phyloP scores from a whole-genome alignment of 2,797 vertebrate genomes.

The Aeoliscus strigatus region DNA sequence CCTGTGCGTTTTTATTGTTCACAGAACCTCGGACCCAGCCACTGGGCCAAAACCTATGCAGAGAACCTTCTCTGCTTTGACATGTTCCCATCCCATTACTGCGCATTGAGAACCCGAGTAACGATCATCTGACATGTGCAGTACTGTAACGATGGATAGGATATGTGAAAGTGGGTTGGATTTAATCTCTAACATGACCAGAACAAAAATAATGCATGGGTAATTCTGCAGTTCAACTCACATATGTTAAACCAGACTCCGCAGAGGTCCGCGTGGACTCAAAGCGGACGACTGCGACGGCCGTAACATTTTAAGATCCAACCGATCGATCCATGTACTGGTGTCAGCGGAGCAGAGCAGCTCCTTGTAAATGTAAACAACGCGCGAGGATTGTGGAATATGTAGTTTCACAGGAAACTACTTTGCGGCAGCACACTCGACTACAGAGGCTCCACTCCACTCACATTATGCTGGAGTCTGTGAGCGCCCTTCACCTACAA shows the following conservation, averaged over 20 bases:
- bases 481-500: too few relatives aligned
- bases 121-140: conserved; percentile 39
- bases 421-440: too few relatives aligned
- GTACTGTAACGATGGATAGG: conserved; percentile 23
- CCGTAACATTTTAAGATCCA: too few relatives aligned
- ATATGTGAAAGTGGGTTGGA: not conserved
- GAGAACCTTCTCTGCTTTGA: conserved; percentile 21
- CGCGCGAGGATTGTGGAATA: too few relatives aligned
- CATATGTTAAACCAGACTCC: not conserved
- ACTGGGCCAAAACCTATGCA: conserved; percentile 22
- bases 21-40: conserved; percentile 40
- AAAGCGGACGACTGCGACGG: too few relatives aligned
- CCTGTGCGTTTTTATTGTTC: conserved; percentile 48
- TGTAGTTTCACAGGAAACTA: too few relatives aligned
- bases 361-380: too few relatives aligned
- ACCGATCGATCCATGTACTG: too few relatives aligned
- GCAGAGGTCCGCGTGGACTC: too few relatives aligned
- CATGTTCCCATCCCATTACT: conserved; percentile 38
- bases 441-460: too few relatives aligned
- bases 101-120: conserved; percentile 58
- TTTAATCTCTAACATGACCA: conserved; percentile 29
- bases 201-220: conserved; percentile 29
- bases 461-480: too few relatives aligned
- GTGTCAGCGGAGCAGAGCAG: too few relatives aligned
- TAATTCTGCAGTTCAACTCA: conserved; percentile 17